phyloP scores from a whole-genome alignment of 2,113 vertebrate genomes.

The Corythaeola cristata region DNA sequence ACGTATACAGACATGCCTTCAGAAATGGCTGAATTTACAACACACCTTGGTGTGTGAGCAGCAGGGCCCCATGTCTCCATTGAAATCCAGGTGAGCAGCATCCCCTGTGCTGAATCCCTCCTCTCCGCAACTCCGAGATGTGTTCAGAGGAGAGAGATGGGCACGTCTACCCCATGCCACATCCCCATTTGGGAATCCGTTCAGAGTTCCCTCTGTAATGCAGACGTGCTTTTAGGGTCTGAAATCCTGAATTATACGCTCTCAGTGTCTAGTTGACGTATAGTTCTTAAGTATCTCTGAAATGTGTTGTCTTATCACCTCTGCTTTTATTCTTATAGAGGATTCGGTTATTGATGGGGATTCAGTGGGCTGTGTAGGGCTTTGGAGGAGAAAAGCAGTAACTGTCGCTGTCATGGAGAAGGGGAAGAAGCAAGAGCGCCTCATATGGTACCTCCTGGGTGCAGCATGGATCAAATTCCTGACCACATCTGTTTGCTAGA shows the following conservation, averaged over 20 bases:
- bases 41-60: background rate
- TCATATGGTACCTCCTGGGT: background rate
- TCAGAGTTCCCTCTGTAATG: background rate
- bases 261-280: background rate
- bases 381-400: background rate
- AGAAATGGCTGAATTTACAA: background rate
- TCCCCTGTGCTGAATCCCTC: background rate
- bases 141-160: background rate
- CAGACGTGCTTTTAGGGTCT: background rate
- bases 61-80: fast-evolving
- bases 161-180: fast-evolving
- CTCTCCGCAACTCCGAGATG: fast-evolving
- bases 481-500: background rate
- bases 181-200: background rate
- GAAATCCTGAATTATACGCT: background rate
- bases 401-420: background rate
- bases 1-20: background rate
- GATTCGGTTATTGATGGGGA: background rate
- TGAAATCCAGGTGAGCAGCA: background rate
- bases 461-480: background rate
- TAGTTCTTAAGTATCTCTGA: background rate
- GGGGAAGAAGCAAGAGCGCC: background rate
- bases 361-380: background rate
- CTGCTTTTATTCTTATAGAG: background rate
- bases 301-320: background rate